Percentiles rank a stretch among this genome's conserved stretches.
Conservation (phyloP, 2,113 vertebrate species). For the Gallinago media region DNA sequence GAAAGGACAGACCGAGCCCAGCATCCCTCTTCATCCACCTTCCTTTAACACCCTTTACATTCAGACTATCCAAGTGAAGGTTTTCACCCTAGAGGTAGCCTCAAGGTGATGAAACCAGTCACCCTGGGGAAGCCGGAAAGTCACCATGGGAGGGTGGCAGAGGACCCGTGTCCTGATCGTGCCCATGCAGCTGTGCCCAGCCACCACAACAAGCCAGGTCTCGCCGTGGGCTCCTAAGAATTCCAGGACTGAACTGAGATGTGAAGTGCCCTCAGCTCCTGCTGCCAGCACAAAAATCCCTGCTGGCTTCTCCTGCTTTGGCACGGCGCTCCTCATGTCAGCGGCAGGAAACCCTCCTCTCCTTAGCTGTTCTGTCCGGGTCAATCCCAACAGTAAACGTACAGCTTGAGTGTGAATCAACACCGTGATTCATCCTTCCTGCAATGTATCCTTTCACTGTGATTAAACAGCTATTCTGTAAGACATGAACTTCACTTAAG, state of each 20-base stretch:
- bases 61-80: background rate
- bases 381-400: background rate
- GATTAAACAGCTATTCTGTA: constrained; percentile 41
- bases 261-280: background rate
- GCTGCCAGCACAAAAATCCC: background rate
- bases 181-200: rapidly evolving
- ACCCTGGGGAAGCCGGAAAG: rapidly evolving
- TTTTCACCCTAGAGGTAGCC: background rate
- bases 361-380: background rate
- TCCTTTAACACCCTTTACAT: background rate
- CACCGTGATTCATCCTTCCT: constrained; percentile 15
- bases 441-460: constrained; percentile 25
- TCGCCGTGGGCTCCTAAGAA: rapidly evolving
- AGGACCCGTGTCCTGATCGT: background rate
- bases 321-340: background rate
- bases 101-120: background rate
- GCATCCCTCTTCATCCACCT: background rate
- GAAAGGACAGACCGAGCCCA: background rate
- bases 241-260: rapidly evolving
- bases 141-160: background rate
- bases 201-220: background rate
- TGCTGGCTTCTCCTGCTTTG: background rate
- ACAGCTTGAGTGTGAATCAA: constrained; percentile 34
- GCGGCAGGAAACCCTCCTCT: background rate
- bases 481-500: constrained; percentile 61